Evolutionary conservation across 2,797 vertebrate genomes (phyloP).

Genomic region (Melanogrammus aeglefinus): DNA sequence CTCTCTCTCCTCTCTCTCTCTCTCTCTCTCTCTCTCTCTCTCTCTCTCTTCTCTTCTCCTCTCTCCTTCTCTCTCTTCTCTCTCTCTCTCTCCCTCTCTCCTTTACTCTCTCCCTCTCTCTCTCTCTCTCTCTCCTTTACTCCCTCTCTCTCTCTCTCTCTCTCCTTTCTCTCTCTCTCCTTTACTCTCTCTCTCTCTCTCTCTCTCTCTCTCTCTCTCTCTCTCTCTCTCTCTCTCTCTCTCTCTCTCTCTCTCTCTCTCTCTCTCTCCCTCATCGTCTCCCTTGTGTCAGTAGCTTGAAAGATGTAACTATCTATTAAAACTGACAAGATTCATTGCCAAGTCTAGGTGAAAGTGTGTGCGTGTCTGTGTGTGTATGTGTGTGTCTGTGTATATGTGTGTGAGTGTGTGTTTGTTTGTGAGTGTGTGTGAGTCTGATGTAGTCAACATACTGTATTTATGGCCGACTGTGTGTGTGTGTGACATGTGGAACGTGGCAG

Average conservation of each 20-base stretch:
- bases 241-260: background rate
- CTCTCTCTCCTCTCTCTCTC: background rate
- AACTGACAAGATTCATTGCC: constrained; percentile 68
- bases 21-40: background rate
- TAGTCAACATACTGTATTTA: no score
- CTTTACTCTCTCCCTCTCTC: no score
- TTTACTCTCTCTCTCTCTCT: background rate
- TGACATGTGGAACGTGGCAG: background rate
- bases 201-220: background rate
- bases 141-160: background rate
- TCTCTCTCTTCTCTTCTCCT: no score
- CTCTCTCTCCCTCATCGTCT: constrained; percentile 21
- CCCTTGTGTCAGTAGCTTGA: constrained; percentile 53
- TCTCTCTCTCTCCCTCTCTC: constrained; percentile 13
- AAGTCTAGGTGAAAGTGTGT: constrained; percentile 37
- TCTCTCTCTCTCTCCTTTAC: no score
- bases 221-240: background rate
- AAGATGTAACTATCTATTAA: constrained; percentile 68
- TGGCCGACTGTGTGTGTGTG: background rate
- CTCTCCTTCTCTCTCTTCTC: constrained; percentile 6
- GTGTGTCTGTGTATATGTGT: background rate
- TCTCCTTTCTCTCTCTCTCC: no score
- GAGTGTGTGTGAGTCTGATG: background rate
- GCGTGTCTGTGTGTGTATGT: background rate
- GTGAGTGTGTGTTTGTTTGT: background rate